phyloP scores from a whole-genome alignment of 2,888 invertebrate species.

The Heliconius aoede region DNA sequence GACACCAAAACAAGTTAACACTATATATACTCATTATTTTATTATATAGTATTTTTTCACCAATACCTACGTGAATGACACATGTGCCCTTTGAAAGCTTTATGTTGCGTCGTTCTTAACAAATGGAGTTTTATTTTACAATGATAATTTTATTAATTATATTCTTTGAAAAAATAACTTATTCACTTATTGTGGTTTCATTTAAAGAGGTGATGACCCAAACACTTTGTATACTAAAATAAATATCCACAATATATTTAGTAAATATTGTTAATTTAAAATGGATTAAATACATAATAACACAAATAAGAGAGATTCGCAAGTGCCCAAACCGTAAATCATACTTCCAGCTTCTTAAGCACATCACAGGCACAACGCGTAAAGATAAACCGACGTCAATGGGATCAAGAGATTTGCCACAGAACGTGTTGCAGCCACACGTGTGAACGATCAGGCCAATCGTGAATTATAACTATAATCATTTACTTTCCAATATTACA shows the following conservation, averaged over 20 bases:
- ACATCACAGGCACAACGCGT: slow-evolving; percentile 27
- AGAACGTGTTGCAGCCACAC: slow-evolving; percentile 55
- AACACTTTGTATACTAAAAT: background rate
- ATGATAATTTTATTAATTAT: no score
- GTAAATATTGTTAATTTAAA: slow-evolving; percentile 15
- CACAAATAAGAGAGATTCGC: slow-evolving; percentile 8
- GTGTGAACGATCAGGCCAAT: slow-evolving; percentile 55
- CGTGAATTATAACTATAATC: slow-evolving; percentile 60
- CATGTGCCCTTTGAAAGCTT: no score
- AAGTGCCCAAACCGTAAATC: slow-evolving; percentile 49
- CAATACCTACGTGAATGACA: no score
- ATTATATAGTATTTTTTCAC: no score
- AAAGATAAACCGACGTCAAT: slow-evolving; percentile 51
- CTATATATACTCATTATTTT: no score
- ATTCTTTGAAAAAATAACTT: no score
- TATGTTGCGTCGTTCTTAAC: no score
- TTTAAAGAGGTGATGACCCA: no score
- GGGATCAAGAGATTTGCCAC: slow-evolving; percentile 62
- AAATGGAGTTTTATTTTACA: no score
- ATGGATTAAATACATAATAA: background rate
- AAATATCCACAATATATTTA: background rate
- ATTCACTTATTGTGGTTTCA: no score
- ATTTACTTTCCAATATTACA: slow-evolving; percentile 62
- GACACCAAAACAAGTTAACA: no score
- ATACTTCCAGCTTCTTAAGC: slow-evolving; percentile 44